Percentiles rank a stretch among this genome's conserved stretches.
Evolutionary conservation across 2,797 vertebrate genomes (phyloP).

Genomic region (Galago senegalensis): DNA sequence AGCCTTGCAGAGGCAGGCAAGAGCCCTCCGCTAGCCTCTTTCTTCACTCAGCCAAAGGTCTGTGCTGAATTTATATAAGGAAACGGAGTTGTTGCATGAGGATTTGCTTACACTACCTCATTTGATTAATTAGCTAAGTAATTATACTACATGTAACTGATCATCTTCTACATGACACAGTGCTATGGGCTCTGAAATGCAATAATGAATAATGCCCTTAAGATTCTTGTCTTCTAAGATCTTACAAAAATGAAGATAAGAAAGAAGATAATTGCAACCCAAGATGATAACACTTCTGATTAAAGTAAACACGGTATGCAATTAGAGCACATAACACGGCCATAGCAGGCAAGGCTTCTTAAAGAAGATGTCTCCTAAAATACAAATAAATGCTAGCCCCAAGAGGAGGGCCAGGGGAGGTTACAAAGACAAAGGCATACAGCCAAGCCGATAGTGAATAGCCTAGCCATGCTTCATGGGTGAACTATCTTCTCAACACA

Average conservation of each 20-base stretch:
- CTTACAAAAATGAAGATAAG: neutral
- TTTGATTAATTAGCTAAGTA: neutral
- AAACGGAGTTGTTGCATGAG: neutral
- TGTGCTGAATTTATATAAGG: neutral
- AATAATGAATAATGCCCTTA: neutral
- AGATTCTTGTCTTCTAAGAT: neutral
- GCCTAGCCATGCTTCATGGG: neutral
- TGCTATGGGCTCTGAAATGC: neutral
- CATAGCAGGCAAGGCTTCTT: neutral
- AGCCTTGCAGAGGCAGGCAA: constrained; percentile 4
- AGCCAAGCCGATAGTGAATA: neutral
- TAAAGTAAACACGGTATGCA: neutral
- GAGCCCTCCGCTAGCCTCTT: neutral
- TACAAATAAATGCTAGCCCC: neutral
- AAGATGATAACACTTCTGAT: neutral
- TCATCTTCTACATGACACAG: neutral
- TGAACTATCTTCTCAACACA: neutral
- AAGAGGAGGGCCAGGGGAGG: neutral
- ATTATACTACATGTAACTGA: neutral
- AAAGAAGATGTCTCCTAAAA: neutral
- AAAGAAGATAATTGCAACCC: neutral
- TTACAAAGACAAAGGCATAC: neutral
- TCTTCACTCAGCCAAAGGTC: neutral
- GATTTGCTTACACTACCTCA: neutral
- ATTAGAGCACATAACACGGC: neutral